Evolutionary conservation across 2,797 vertebrate genomes (phyloP).

Genomic region (Melanogrammus aeglefinus): DNA sequence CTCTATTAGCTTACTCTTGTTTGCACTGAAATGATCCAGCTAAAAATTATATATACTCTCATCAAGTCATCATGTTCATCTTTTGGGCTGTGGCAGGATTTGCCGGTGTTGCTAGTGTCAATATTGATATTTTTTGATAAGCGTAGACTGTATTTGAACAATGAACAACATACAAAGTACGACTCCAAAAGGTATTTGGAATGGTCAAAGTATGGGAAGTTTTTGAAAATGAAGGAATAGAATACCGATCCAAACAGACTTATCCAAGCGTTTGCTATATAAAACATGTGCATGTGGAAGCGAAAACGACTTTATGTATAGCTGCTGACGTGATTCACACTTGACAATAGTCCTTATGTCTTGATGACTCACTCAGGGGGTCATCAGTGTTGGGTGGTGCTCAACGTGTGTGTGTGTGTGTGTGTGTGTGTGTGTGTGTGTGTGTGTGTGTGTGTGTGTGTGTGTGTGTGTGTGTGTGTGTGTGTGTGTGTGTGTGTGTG

Average conservation of each 20-base stretch:
- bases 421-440: too few relatives aligned
- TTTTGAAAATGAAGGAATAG: not conserved
- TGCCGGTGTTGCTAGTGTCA: not conserved
- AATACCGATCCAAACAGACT: too few relatives aligned
- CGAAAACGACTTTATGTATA: too few relatives aligned
- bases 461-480: too few relatives aligned
- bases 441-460: too few relatives aligned
- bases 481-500: too few relatives aligned
- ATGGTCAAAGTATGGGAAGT: not conserved
- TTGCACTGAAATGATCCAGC: not conserved
- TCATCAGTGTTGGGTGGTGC: not conserved
- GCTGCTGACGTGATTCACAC: too few relatives aligned
- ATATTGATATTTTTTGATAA: not conserved
- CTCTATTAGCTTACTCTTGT: not conserved
- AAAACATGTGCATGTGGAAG: too few relatives aligned
- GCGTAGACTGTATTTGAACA: not conserved
- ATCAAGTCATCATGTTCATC: not conserved
- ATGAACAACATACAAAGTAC: not conserved
- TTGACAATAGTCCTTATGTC: too few relatives aligned
- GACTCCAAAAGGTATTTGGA: not conserved
- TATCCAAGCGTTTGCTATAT: too few relatives aligned
- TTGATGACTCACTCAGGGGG: too few relatives aligned
- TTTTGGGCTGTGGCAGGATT: not conserved
- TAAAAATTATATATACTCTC: not conserved
- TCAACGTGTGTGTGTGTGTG: too few relatives aligned